Base-by-base conservation (phyloP, 2,888 invertebrate species). In the Noctuana brunneofusca region DNA sequence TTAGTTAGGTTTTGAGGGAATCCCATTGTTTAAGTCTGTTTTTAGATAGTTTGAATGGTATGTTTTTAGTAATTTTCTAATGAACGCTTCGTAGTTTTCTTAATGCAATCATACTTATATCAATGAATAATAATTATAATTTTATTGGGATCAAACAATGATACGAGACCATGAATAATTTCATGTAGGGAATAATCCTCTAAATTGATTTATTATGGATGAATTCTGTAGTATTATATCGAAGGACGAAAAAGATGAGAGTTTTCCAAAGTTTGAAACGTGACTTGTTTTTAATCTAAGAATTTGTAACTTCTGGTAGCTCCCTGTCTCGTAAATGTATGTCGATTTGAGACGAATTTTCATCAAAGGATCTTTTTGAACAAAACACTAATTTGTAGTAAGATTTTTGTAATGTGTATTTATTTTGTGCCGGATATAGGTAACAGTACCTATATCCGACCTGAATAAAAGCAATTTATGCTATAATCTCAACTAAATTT, bases 211-310 rank as follows among this genome's bases (percentile, higher is more conserved):
- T 11, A 24, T 57, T 18, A 48, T 14, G 14, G 32, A 16, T 27
- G 1, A 20, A 58, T 14, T 48, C 35, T 22, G 49, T 32, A 48
- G 12, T 57, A 49, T 49, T 48, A 35, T 30, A 14, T 35, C 35
- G 49, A 22, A 43, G 52, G 41, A 52, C 58, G 20, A 52, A 58
- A 58, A 41, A 52, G 58, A 52, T 30, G 59, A 53, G 52, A 53
- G 52, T 43, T 43, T 53, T n/a, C 30, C 59, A 30, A 59, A 59
- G 52, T 59, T 52, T 18, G 20, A 59, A 14, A 59, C 59, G 58
- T 59, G 58, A 59, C 52, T 27, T 41, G 58, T 58, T 58, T 58
- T 6, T 38, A 50, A 58, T 32, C 48, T 48, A 24, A 22, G 38
- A 58, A 49, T 49, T 16, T 49, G 20, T 30, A 56, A 27, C 8